These are phyloP conservation scores for Drosophila demipolita DNA, from an alignment of 2,888 invertebrate genomes.

Conservation along the genomic window DNA sequence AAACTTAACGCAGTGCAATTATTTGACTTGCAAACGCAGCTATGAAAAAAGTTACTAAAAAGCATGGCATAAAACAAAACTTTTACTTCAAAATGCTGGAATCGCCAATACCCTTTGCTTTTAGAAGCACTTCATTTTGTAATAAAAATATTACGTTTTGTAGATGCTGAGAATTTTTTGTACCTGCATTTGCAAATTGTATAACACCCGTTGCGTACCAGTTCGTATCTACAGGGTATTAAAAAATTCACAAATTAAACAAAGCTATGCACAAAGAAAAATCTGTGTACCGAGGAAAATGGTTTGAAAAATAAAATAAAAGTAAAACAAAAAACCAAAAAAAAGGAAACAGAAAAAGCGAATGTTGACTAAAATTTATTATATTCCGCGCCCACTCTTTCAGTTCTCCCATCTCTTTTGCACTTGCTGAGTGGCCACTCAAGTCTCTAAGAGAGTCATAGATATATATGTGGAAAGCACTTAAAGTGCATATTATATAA, in stretches of 20 bases:
- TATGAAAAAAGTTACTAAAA: conserved; percentile 20
- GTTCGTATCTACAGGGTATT: not conserved
- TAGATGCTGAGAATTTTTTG: not conserved
- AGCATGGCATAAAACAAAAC: conserved; percentile 26
- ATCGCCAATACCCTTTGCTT: conserved; percentile 1
- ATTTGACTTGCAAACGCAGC: conserved; percentile 71
- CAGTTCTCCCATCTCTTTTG: conserved; percentile 1
- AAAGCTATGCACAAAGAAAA: conserved; percentile 60
- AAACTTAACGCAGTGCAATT: conserved; percentile 70
- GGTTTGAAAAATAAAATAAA: conserved; percentile 13
- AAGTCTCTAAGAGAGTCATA: conserved; percentile 70
- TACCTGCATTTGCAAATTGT: not conserved
- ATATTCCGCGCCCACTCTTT: conserved; percentile 63
- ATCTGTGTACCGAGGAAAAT: conserved; percentile 47
- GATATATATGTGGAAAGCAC: conserved; percentile 39
- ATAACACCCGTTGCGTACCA: not conserved
- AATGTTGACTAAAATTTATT: conserved; percentile 73
- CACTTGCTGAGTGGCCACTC: conserved; percentile 42
- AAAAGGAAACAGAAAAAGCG: conserved; percentile 71
- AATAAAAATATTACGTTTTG: no score
- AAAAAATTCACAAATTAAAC: conserved; percentile 67
- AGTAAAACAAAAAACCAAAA: conserved; percentile 12
- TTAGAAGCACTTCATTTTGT: no score
- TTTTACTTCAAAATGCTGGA: not conserved
- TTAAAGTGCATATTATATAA: conserved; percentile 8